Conservation (phyloP, 2,888 invertebrate species). For the Epistrophe grossulariae region DNA sequence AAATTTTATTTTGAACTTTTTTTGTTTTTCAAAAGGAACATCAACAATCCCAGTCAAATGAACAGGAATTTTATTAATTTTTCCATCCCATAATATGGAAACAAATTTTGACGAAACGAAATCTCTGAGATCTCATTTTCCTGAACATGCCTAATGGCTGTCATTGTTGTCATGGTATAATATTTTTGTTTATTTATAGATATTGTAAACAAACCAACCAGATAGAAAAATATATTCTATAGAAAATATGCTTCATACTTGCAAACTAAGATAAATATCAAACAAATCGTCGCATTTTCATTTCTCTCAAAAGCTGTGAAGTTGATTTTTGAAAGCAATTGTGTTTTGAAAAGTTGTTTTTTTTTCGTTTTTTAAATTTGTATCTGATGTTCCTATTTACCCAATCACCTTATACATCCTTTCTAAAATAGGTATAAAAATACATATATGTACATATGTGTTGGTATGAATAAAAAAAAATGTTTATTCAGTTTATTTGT, state of each 20-base stretch:
- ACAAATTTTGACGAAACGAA: too few species aligned
- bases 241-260: neutral
- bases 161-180: too few species aligned
- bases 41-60: too few species aligned
- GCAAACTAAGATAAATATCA: neutral
- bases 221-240: too few species aligned
- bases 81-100: too few species aligned
- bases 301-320: neutral
- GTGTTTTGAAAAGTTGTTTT: neutral
- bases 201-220: too few species aligned
- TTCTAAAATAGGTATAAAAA: neutral
- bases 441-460: neutral
- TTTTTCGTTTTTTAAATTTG: neutral
- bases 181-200: too few species aligned
- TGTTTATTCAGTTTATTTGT: constrained; percentile 9
- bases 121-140: too few species aligned
- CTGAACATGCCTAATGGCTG: too few species aligned
- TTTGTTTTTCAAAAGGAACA: too few species aligned
- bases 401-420: neutral
- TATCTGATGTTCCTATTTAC: neutral
- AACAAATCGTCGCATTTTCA: neutral
- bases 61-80: too few species aligned
- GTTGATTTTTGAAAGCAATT: neutral
- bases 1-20: neutral
- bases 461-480: neutral